These are phyloP conservation scores for Gonocerus acuteangulatus DNA, from an alignment of 2,888 invertebrate genomes.

Conservation along the genomic window DNA sequence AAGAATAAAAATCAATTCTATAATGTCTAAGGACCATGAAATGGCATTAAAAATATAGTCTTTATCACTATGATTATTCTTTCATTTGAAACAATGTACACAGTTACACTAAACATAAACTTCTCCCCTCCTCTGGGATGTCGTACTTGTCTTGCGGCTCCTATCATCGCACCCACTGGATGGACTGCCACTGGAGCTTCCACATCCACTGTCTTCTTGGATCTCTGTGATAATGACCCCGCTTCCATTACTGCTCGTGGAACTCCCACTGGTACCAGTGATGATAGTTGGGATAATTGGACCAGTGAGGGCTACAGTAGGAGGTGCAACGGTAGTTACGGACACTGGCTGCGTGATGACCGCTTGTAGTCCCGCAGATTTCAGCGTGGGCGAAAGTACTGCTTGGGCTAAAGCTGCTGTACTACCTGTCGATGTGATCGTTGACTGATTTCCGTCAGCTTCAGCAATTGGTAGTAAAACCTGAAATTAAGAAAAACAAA, in stretches of 20 bases:
- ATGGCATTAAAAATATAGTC: slow-evolving; percentile 8
- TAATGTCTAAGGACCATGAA: slow-evolving; percentile 8
- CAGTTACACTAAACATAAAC: slow-evolving; percentile 47
- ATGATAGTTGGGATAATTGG: slow-evolving; percentile 44
- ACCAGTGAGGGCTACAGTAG: slow-evolving; percentile 49
- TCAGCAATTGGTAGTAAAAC: slow-evolving; percentile 80
- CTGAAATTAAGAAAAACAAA: slow-evolving; percentile 44
- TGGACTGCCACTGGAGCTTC: slow-evolving; percentile 42
- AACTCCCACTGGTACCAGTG: slow-evolving; percentile 31
- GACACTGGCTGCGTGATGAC: slow-evolving; percentile 43
- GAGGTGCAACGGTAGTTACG: slow-evolving; percentile 29
- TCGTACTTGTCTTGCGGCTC: slow-evolving; percentile 47
- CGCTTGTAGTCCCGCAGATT: slow-evolving; percentile 44
- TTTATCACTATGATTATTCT: slow-evolving; percentile 7
- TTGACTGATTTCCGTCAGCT: slow-evolving; percentile 54
- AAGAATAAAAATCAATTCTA: slow-evolving; percentile 3
- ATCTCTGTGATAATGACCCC: slow-evolving; percentile 40
- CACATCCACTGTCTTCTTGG: slow-evolving; percentile 43
- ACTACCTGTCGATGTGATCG: slow-evolving; percentile 36
- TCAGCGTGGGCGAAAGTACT: slow-evolving; percentile 57
- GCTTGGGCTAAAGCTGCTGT: slow-evolving; percentile 73
- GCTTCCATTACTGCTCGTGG: slow-evolving; percentile 36
- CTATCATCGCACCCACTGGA: slow-evolving; percentile 41
- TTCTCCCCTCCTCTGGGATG: slow-evolving; percentile 47
- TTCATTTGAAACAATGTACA: too few species aligned